These are phyloP conservation scores for Apodemia mormo DNA, from an alignment of 2,888 invertebrate species.

Conservation along the genomic window DNA sequence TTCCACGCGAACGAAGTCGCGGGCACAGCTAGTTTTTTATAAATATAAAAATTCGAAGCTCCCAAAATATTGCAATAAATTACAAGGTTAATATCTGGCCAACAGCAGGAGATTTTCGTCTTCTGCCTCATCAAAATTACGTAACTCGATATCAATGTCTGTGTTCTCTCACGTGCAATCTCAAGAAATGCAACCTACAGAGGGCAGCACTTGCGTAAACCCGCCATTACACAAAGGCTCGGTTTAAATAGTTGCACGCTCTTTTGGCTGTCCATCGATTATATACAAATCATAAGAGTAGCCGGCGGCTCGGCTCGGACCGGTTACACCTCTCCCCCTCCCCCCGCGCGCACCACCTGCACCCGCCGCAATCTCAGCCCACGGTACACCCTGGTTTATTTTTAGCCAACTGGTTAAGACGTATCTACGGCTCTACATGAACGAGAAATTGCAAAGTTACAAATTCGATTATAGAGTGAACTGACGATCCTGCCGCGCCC, in stretches of 20 bases:
- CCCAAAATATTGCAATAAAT: too few species aligned
- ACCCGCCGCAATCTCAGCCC: slow-evolving; percentile 28
- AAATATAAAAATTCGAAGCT: too few species aligned
- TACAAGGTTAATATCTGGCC: too few species aligned
- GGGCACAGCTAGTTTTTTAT: too few species aligned
- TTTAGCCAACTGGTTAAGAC: slow-evolving; percentile 61
- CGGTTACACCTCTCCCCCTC: slow-evolving; percentile 30
- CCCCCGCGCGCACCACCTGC: slow-evolving; percentile 4
- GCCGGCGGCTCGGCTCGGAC: slow-evolving; percentile 37
- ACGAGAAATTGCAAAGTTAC: slow-evolving; percentile 15
- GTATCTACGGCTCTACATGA: slow-evolving; percentile 46
- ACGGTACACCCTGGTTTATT: slow-evolving; percentile 52
- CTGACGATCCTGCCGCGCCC: neutral
- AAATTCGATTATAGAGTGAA: slow-evolving; percentile 10
- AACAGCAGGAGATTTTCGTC: too few species aligned
- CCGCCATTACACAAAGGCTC: slow-evolving; percentile 4
- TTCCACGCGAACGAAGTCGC: too few species aligned
- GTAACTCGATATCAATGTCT: too few species aligned
- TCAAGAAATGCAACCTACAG: neutral
- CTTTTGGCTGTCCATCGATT: slow-evolving; percentile 36
- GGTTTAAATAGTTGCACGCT: slow-evolving; percentile 15
- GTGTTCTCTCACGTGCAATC: too few species aligned
- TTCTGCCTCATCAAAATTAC: too few species aligned
- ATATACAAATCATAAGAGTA: slow-evolving; percentile 42
- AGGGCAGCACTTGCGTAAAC: neutral